Evolutionary conservation across 2,888 invertebrate species (phyloP).

Genomic region (Stratiomys singularior): DNA sequence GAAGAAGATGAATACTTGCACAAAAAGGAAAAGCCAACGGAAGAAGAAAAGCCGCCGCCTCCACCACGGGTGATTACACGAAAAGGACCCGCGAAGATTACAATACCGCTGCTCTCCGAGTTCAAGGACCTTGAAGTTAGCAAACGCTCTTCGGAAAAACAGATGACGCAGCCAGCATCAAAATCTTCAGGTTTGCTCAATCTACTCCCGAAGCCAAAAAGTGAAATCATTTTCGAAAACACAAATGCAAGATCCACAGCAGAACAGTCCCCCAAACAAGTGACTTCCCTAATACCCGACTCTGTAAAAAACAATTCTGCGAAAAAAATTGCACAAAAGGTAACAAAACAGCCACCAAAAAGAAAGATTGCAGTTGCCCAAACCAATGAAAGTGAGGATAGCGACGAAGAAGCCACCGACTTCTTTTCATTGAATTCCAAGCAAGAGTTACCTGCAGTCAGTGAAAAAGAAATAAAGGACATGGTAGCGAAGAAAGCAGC

Average conservation of each 20-base stretch:
- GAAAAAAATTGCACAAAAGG: background rate
- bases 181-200: conserved; percentile 70
- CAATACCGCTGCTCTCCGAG: conserved; percentile 74
- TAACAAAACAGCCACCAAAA: conserved; percentile 54
- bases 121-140: conserved; percentile 58
- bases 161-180: background rate
- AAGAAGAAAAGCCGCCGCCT: conserved; percentile 55
- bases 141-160: conserved; percentile 1
- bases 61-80: conserved; percentile 56
- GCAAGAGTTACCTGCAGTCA: conserved; percentile 67
- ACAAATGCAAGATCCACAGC: conserved; percentile 62
- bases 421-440: conserved; percentile 65
- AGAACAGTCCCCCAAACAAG: conserved; percentile 67
- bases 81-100: conserved; percentile 71
- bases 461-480: conserved; percentile 63
- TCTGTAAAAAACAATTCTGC: conserved; percentile 60
- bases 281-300: conserved; percentile 64
- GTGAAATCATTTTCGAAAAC: conserved; percentile 57
- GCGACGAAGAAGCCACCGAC: conserved; percentile 65
- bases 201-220: conserved; percentile 76
- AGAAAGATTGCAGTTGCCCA: conserved; percentile 58
- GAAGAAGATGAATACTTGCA: conserved; percentile 74
- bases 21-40: conserved; percentile 68
- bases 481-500: conserved; percentile 62
- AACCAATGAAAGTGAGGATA: conserved; percentile 67